Base-by-base conservation (phyloP, 2,888 invertebrate species). In the Caenorhabditis sp. region DNA sequence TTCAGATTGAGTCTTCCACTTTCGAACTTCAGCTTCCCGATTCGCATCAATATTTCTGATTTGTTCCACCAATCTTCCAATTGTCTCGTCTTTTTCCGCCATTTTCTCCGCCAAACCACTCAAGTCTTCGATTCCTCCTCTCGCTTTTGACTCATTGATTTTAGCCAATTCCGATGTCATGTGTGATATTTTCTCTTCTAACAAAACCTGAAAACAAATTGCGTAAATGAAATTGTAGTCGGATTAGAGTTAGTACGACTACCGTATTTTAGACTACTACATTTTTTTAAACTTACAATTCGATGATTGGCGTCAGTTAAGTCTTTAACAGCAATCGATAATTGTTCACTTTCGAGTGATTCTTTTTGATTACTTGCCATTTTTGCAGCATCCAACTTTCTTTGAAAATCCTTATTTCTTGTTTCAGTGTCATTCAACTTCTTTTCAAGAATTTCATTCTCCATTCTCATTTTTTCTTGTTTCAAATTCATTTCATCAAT, bases 1-100 rank as follows among this genome's bases (percentile, higher is more conserved):
- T 17, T 12, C 43, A 10, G 10, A 12, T 43, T 43, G 14, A 2
- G 12, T 12, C 14, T 43, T 43, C 43, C 26, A 52, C 20, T 8
- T 10, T 21, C 20, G 23, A 17, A 64, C 25, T 36, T 59, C 20
- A 27, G 23, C 23, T n/a, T 38, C 50, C 58, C 25, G 38, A 36
- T 59, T 59, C 56, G 60, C 56, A 36, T 62, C 61, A 7, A 62
- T 20, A 26, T 68, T 58, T 53, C 56, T 61, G 27, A 66, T 66
- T 26, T 70, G 63, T n/a, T 63, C 67, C 17, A 43, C 60, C 94
- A 83, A 95, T 91, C 88, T 93, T 91, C 80, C 91, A 91, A 85
- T 74, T 59, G 70, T 70, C 56, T 81, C 82, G 53, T 83, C 82
- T 59, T 78, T 81, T 63, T 83, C 78, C 50, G 74, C 65, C 64